Evolutionary conservation across 2,888 invertebrate genomes (phyloP).

Genomic region (Platynereis dumerilii): DNA sequence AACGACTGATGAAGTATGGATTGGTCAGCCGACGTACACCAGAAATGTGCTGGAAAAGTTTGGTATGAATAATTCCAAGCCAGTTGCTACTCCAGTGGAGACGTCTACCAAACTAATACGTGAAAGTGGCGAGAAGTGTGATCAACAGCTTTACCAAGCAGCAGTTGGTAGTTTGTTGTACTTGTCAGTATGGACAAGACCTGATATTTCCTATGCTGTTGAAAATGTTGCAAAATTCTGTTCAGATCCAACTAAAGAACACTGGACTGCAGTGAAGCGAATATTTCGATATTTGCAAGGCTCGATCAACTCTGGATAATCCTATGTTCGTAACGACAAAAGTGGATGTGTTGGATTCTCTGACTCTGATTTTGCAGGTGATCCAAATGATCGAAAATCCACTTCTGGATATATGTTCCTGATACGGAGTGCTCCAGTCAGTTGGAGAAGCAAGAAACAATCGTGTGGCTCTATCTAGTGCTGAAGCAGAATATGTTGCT

Average conservation of each 20-base stretch:
- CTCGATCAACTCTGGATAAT: too few relatives aligned
- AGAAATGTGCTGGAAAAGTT: too few relatives aligned
- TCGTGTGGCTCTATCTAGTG: too few relatives aligned
- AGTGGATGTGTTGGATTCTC: constrained; percentile 36
- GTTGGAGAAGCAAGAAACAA: constrained; percentile 53
- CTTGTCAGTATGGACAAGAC: constrained; percentile 31
- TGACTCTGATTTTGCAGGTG: constrained; percentile 52
- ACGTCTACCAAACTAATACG: too few relatives aligned
- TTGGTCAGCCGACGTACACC: constrained; percentile 33
- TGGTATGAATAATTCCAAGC: too few relatives aligned
- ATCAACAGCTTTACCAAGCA: too few relatives aligned
- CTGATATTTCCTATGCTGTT: constrained; percentile 37
- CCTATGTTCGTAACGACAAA: too few relatives aligned
- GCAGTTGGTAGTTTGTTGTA: constrained; percentile 30
- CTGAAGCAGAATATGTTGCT: too few relatives aligned
- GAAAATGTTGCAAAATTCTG: constrained; percentile 25
- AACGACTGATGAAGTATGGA: not conserved
- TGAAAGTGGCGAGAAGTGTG: too few relatives aligned
- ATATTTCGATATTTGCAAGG: too few relatives aligned
- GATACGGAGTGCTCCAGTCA: constrained; percentile 45
- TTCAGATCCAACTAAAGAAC: constrained; percentile 33
- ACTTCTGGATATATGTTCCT: constrained; percentile 48
- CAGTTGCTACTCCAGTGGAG: too few relatives aligned
- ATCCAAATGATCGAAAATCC: constrained; percentile 45
- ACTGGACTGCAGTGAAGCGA: constrained; percentile 37